Evolutionary conservation across 1,140 invertebrate genomes (phyloP).

Genomic region (Penaeus indicus): DNA sequence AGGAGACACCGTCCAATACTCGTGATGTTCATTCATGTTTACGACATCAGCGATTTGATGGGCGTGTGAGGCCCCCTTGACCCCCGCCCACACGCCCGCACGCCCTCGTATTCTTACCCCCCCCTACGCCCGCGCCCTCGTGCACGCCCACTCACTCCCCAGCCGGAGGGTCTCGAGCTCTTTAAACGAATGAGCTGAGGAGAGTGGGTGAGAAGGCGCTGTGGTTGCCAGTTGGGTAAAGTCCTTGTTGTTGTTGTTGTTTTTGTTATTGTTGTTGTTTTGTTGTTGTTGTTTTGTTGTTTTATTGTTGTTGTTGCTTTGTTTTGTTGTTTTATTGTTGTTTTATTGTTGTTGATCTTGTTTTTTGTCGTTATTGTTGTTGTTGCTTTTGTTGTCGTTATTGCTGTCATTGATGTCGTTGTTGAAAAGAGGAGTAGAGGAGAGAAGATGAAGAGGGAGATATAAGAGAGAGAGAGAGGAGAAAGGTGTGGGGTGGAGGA

Average conservation of each 20-base stretch:
- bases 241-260: not conserved
- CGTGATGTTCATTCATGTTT: too few species aligned
- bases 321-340: not conserved
- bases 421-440: not conserved
- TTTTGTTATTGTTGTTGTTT: not conserved
- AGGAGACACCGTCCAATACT: not conserved
- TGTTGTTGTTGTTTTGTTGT: not conserved
- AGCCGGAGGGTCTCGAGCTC: too few species aligned
- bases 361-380: not conserved
- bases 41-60: too few species aligned
- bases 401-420: not conserved
- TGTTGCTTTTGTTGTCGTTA: not conserved
- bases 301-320: not conserved
- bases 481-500: not conserved
- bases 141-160: too few species aligned
- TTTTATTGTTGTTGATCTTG: not conserved
- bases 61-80: too few species aligned
- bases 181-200: too few species aligned
- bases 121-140: too few species aligned
- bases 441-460: not conserved
- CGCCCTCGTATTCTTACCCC: too few species aligned
- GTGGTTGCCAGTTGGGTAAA: not conserved
- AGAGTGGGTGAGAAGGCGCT: not conserved
- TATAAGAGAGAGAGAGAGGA: not conserved
- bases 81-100: too few species aligned